Conservation (phyloP, 1,140 invertebrate genomes). For the Aphis craccivora region DNA sequence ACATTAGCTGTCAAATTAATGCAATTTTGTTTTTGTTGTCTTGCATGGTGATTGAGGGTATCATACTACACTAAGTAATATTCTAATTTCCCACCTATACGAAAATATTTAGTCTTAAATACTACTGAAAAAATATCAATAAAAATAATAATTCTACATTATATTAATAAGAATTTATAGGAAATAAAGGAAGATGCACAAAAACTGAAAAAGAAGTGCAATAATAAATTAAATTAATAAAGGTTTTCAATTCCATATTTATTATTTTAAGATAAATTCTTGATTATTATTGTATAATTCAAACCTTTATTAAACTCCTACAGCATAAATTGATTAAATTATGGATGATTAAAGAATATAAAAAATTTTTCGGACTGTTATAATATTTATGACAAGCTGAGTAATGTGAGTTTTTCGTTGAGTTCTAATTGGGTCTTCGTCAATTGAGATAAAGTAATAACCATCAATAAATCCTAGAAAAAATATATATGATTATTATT, state of each 20-base stretch:
- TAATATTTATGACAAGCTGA: constrained; percentile 65
- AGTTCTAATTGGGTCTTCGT: constrained; percentile 94
- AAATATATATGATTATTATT: constrained; percentile 17
- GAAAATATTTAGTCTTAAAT: neutral
- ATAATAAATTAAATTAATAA: no score
- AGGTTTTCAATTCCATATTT: no score
- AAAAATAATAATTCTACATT: no score
- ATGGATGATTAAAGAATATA: neutral
- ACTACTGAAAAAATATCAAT: neutral
- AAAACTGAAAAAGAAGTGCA: neutral
- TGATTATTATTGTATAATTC: neutral
- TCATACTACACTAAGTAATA: no score
- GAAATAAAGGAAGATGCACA: no score
- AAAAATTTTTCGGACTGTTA: neutral
- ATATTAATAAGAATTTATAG: no score
- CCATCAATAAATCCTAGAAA: constrained; percentile 89
- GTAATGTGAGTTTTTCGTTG: constrained; percentile 90
- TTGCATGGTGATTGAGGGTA: no score
- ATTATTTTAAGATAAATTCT: neutral
- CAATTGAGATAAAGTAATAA: constrained; percentile 92
- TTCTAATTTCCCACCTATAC: no score
- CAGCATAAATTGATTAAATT: neutral
- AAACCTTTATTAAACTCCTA: neutral
- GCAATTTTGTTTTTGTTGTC: no score
- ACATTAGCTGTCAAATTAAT: no score